Base-by-base conservation (phyloP, 1,140 invertebrate genomes). In the Drosophila chauvacae region DNA sequence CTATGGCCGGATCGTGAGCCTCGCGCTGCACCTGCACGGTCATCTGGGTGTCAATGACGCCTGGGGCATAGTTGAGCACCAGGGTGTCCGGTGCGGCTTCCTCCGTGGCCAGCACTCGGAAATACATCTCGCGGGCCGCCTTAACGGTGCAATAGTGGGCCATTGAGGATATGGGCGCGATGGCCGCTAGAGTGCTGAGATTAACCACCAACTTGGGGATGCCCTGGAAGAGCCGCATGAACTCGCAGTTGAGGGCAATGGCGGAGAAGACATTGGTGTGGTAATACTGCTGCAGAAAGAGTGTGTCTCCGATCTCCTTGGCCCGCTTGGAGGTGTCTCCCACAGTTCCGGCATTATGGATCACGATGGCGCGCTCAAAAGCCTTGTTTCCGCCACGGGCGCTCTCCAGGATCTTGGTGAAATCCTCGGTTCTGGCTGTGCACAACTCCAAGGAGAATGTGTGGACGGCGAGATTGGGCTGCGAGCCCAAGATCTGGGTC, bases 11-110 rank as follows among this genome's bases (percentile, higher is more conserved):
- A 92, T 96, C 95, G 10, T 94, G 93, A 0, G 95, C 92, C 50
- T 95, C 93, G 7, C 94, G 93, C 39, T 95, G 93, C 28, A 97
- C 93, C 79, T 94, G 93, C n/a, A 95, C 91, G 42, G 96, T 95
- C 97, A 99, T 99, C 53, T 97, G 95, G 0, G 98, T 99, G 72
- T 97, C 94, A 4, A 99, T 96, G 5, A 98, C 97, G 28, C 98
- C 98, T 1, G 98, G 98, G 6, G 98, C 96, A 93, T 99, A 99
- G 93, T 96, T 98, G 4, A 99, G 92, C 11, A 99, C 96, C 62
- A 95, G 93, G 0, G 98, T 93, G 26, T 95, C 88, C 77, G 96
- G 95, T 1, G 64, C 14, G 0, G 76, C 13, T 64, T 93, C 92
- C 94, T 99, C 98, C 33, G 94, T 92, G 10, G 97, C 97, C 50